Evolutionary conservation across 2,888 invertebrate species (phyloP).

Genomic region (Stenoptilia bipunctidactyla): DNA sequence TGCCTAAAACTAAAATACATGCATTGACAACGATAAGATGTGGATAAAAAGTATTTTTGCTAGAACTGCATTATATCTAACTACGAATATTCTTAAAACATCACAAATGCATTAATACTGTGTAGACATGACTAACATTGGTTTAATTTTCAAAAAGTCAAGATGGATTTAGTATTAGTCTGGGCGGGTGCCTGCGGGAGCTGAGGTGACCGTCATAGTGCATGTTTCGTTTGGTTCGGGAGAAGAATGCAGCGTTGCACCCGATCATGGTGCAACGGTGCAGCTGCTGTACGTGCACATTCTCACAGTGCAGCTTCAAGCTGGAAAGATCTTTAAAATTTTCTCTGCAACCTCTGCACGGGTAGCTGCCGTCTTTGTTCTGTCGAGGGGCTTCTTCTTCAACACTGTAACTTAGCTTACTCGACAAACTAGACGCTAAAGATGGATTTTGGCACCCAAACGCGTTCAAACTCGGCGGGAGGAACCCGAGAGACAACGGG

Average conservation of each 20-base stretch:
- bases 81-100: slow-evolving; percentile 21
- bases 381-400: slow-evolving; percentile 77
- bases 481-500: slow-evolving; percentile 51
- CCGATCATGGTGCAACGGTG: slow-evolving; percentile 82
- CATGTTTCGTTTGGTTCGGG: slow-evolving; percentile 81
- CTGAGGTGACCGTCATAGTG: slow-evolving; percentile 78
- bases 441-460: slow-evolving; percentile 48
- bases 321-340: slow-evolving; percentile 73
- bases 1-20: too few species aligned
- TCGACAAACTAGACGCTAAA: slow-evolving; percentile 39
- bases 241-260: slow-evolving; percentile 83
- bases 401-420: slow-evolving; percentile 70
- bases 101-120: slow-evolving; percentile 56
- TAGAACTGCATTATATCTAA: slow-evolving; percentile 27
- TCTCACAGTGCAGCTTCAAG: slow-evolving; percentile 81
- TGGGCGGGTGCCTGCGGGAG: slow-evolving; percentile 44
- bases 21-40: too few species aligned
- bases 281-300: slow-evolving; percentile 76
- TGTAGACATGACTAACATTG: not conserved
- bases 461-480: slow-evolving; percentile 53
- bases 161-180: slow-evolving; percentile 35
- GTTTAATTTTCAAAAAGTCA: slow-evolving; percentile 29
- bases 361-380: slow-evolving; percentile 76
- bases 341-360: slow-evolving; percentile 79
- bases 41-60: too few species aligned